These are phyloP conservation scores for Apodemia hepburni DNA, from an alignment of 2,888 invertebrate genomes.

Conservation along the genomic window DNA sequence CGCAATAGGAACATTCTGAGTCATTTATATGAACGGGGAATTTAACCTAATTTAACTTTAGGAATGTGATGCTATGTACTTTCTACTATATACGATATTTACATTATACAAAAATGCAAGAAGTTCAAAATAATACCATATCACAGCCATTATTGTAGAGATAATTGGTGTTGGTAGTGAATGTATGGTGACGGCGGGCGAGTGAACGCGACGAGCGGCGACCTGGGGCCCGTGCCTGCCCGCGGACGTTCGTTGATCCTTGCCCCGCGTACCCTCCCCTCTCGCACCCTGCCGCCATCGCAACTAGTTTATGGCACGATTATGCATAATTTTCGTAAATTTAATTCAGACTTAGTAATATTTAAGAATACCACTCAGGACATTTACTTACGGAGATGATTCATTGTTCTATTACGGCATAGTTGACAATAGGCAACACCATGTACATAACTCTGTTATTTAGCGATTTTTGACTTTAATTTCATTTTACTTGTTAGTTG, in stretches of 20 bases:
- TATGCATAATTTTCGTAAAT: conserved; percentile 50
- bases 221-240: conserved; percentile 72
- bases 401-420: background rate
- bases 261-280: conserved; percentile 39
- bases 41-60: background rate
- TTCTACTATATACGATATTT: background rate
- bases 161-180: conserved; percentile 33
- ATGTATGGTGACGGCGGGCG: conserved; percentile 37
- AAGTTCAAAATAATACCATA: conserved; percentile 16
- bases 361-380: background rate
- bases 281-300: conserved; percentile 38
- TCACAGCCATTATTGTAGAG: conserved; percentile 20
- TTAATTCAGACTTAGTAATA: conserved; percentile 41
- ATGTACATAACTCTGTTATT: background rate
- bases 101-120: background rate
- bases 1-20: background rate
- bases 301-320: conserved; percentile 65
- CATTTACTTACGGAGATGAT: background rate
- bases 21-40: too few species aligned
- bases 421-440: background rate
- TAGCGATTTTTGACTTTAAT: too few species aligned
- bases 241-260: conserved; percentile 79
- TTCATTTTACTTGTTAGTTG: too few species aligned
- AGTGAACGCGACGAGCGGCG: conserved; percentile 51
- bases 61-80: background rate